phyloP scores from a whole-genome alignment of 2,113 vertebrate species.

The Xenus cinereus region DNA sequence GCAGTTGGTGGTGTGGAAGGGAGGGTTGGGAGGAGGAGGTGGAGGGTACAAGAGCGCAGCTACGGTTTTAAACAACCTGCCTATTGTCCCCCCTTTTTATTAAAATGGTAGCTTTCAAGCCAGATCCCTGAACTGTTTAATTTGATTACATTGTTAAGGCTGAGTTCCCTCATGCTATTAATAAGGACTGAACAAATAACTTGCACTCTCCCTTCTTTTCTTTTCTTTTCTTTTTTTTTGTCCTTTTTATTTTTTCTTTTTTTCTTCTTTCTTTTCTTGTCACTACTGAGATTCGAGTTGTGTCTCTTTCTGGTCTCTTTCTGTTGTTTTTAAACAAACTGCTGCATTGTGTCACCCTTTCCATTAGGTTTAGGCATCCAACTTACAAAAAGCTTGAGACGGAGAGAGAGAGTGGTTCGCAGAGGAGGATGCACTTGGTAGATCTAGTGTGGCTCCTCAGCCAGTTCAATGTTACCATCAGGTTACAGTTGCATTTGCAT shows the following conservation, averaged over 20 bases:
- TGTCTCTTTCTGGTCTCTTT: neutral
- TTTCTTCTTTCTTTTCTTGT: neutral
- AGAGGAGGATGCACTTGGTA: neutral
- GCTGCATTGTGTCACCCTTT: slow-evolving; percentile 71
- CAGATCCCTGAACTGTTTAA: slow-evolving; percentile 4
- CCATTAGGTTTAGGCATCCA: slow-evolving; percentile 56
- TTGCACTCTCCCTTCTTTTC: neutral
- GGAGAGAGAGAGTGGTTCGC: neutral
- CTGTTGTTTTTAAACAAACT: slow-evolving; percentile 59
- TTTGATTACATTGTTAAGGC: slow-evolving; percentile 47
- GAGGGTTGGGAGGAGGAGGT: neutral
- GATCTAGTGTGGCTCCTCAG: no score
- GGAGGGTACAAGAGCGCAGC: neutral
- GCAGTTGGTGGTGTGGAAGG: slow-evolving; percentile 24
- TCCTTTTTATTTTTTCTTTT: neutral
- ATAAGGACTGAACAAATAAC: slow-evolving; percentile 36
- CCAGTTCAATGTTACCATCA: neutral
- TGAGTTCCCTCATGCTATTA: slow-evolving; percentile 72
- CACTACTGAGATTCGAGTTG: slow-evolving; percentile 35
- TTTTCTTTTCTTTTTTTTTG: no score
- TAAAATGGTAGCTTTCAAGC: slow-evolving; percentile 45
- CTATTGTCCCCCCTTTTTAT: slow-evolving; percentile 29
- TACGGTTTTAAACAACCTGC: slow-evolving; percentile 66
- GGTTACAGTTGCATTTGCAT: neutral
- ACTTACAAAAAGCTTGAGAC: neutral